These are phyloP conservation scores for Otolemur garnettii DNA, from an alignment of 2,113 vertebrate genomes.

Conservation along the genomic window DNA sequence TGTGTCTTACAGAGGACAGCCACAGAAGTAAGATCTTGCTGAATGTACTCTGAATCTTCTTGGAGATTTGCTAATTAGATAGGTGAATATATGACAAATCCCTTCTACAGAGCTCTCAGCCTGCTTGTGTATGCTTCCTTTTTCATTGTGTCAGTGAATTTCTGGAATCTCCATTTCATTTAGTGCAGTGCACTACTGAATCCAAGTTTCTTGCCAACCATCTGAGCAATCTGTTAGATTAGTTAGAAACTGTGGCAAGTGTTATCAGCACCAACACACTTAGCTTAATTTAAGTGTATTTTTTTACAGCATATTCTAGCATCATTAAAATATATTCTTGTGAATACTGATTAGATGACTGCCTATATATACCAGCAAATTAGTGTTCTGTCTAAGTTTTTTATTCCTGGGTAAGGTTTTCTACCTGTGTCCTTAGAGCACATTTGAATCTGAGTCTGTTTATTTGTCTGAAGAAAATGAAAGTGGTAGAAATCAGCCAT, in stretches of 20 bases:
- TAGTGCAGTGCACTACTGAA: neutral
- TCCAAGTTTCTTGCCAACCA: neutral
- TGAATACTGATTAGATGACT: neutral
- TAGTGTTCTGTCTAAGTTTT: neutral
- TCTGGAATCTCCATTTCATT: neutral
- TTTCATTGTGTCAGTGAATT: neutral
- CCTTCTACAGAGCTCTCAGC: neutral
- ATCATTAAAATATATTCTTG: neutral
- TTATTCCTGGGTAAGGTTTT: neutral
- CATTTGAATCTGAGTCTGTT: neutral
- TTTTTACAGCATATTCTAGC: neutral
- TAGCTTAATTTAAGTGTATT: conserved; percentile 24
- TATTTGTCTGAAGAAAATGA: conserved; percentile 13
- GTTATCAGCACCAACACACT: neutral
- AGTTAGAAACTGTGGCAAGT: neutral
- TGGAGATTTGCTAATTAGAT: neutral
- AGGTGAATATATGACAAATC: neutral
- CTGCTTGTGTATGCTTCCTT: neutral
- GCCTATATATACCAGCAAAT: neutral
- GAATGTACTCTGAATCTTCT: neutral
- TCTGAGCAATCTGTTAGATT: conserved; percentile 1
- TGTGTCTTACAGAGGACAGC: neutral
- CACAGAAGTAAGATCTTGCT: neutral
- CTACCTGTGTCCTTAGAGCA: neutral
- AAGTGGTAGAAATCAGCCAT: neutral